Evolutionary conservation across 2,113 vertebrate genomes (phyloP), one percentile per base, ranked within the genome.

Genomic region (Otis tarda): DNA sequence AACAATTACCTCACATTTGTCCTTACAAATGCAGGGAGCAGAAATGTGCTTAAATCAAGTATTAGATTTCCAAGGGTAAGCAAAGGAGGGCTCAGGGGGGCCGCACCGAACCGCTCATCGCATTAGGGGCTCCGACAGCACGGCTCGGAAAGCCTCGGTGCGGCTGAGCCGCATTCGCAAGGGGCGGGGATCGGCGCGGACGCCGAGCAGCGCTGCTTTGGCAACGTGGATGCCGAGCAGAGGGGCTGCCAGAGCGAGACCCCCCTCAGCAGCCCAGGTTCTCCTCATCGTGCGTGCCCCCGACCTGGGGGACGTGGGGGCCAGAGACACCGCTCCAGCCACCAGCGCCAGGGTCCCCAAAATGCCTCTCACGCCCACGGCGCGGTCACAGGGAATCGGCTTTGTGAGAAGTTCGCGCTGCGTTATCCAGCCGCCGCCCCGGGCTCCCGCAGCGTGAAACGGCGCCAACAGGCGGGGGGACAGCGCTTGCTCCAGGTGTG

Each of bases 1-100:
- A 94, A 93, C 96, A 95, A 95, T 94, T 93, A 96, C 93, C 94
- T 95, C 95, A 91, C 94, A 86, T 96, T 96, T 95, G 93, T 93
- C 85, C 94, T 95, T 90, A 93, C 90, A 93, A 94, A 95, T 60
- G 83, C 69, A 96, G 53, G 86, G 76, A 92, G 73, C 92, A 90
- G 78, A 94, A 95, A 90, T 86, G 75, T 80, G 73, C 92, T 93
- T 94, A 92, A 92, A 89, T 84, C 91, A 84, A 90, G 94, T 70
- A 83, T 90, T 94, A 94, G 80, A 45, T 96, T 90, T 96, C 85
- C 85, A 90, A 92, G 94, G 80, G 80, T 78, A 73, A 87, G 92
- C 73, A 96, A 89, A 94, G 78, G 90, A 96, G 85, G 80, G 90
- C 77, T 22, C 55, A 17, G 90, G 73, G 86, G 55, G 63, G 52